Percentiles rank a stretch among this genome's conserved stretches.
These are phyloP conservation scores for Orthonychiurus folsomi DNA, from an alignment of 2,888 invertebrate species.

Conservation along the genomic window DNA sequence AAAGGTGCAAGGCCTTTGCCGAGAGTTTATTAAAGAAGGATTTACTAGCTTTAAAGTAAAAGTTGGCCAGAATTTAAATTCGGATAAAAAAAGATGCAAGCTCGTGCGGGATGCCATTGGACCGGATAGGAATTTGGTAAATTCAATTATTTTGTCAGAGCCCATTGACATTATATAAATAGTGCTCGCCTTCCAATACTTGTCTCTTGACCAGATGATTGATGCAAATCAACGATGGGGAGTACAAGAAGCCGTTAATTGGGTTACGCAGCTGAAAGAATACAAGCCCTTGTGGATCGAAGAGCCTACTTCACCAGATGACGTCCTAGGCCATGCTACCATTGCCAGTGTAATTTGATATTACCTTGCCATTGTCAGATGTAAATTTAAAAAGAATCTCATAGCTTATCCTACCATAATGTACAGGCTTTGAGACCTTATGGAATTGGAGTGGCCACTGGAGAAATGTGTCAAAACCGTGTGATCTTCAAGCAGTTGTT, in stretches of 20 bases:
- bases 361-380: background rate
- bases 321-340: constrained; percentile 72
- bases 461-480: constrained; percentile 85
- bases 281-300: constrained; percentile 78
- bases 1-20: constrained; percentile 58
- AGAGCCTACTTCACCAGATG: constrained; percentile 87
- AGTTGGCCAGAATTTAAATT: constrained; percentile 70
- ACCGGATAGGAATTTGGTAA: constrained; percentile 61
- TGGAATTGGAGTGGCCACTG: constrained; percentile 78
- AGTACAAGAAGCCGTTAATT: constrained; percentile 70
- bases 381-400: background rate
- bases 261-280: constrained; percentile 54
- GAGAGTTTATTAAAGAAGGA: constrained; percentile 63
- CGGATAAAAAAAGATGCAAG: constrained; percentile 63
- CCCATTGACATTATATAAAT: too few species aligned
- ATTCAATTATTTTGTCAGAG: constrained; percentile 26
- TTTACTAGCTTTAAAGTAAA: constrained; percentile 81
- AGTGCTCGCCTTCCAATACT: background rate
- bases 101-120: constrained; percentile 69
- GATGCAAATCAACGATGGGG: constrained; percentile 88
- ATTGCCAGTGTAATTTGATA: constrained; percentile 55
- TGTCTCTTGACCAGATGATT: constrained; percentile 55
- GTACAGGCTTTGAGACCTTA: constrained; percentile 53
- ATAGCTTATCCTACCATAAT: too few species aligned
- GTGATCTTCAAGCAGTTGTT: constrained; percentile 87